Percentiles rank a stretch among this genome's conserved stretches.
Evolutionary conservation across 2,888 invertebrate species (phyloP).

Genomic region (Drosophila planitibia): DNA sequence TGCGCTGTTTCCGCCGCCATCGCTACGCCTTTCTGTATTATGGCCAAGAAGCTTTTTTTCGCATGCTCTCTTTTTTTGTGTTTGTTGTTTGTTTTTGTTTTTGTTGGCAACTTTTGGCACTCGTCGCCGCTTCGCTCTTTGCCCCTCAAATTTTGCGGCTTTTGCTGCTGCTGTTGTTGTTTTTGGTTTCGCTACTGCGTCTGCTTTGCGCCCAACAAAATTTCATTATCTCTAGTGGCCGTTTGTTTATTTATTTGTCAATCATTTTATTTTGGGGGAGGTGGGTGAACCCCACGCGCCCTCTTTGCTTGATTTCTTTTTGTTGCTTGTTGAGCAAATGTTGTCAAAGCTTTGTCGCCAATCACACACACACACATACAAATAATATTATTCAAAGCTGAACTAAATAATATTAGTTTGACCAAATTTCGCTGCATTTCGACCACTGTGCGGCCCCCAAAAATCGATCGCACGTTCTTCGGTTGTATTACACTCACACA

Average conservation of each 20-base stretch:
- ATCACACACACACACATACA: constrained; percentile 1
- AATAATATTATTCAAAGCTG: not conserved
- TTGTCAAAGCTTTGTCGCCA: constrained; percentile 38
- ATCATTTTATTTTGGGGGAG: constrained; percentile 28
- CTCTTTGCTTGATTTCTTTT: not conserved
- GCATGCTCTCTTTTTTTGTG: constrained; percentile 54
- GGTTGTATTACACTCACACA: constrained; percentile 49
- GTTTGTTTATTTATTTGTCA: constrained; percentile 74
- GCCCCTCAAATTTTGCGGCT: constrained; percentile 58
- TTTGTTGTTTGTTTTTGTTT: constrained; percentile 70
- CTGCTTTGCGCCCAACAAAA: constrained; percentile 43
- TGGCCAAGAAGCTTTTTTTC: constrained; percentile 51
- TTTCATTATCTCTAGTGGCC: constrained; percentile 73
- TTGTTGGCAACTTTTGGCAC: constrained; percentile 61
- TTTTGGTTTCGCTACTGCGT: constrained; percentile 31
- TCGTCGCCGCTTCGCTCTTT: constrained; percentile 37
- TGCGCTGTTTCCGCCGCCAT: constrained; percentile 40
- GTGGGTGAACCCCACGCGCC: not conserved
- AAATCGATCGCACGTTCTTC: constrained; percentile 73
- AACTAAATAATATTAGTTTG: constrained; percentile 3
- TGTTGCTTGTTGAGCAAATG: constrained; percentile 21
- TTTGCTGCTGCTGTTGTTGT: constrained; percentile 31
- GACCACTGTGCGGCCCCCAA: constrained; percentile 54
- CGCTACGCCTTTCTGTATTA: constrained; percentile 29
- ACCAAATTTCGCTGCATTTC: constrained; percentile 5